Evolutionary conservation across 2,888 invertebrate genomes (phyloP).

Genomic region (Theretra japonica): DNA sequence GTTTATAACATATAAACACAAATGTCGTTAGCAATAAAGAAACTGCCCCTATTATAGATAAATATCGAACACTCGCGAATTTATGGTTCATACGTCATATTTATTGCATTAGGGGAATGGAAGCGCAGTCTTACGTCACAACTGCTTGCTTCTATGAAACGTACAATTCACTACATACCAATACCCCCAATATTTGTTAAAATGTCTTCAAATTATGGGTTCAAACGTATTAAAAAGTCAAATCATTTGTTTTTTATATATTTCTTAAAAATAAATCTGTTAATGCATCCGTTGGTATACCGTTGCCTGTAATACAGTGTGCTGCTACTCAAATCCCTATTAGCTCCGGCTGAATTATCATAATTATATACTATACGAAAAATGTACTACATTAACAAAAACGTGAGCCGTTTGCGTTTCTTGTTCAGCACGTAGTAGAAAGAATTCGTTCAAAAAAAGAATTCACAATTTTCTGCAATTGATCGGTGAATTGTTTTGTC

Average conservation of each 20-base stretch:
- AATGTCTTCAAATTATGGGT: too few species aligned
- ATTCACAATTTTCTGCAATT: not conserved
- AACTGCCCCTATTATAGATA: not conserved
- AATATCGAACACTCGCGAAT: not conserved
- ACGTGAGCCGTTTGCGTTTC: not conserved
- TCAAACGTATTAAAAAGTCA: too few species aligned
- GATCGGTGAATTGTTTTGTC: conserved; percentile 19
- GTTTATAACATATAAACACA: not conserved
- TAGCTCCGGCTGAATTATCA: not conserved
- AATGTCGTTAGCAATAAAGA: not conserved
- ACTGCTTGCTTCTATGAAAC: not conserved
- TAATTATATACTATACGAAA: not conserved
- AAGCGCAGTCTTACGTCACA: not conserved
- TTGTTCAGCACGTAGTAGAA: not conserved
- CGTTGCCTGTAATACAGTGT: too few species aligned
- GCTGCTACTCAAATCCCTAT: too few species aligned
- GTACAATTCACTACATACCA: not conserved
- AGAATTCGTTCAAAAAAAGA: not conserved
- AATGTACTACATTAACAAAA: not conserved
- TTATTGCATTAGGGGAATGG: not conserved
- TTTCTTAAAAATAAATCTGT: too few species aligned
- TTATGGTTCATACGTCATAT: not conserved
- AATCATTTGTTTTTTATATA: too few species aligned
- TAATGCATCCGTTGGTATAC: too few species aligned
- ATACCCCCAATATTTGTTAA: too few species aligned